Evolutionary conservation across 2,113 vertebrate genomes (phyloP).

Genomic region (Corvus hawaiiensis): DNA sequence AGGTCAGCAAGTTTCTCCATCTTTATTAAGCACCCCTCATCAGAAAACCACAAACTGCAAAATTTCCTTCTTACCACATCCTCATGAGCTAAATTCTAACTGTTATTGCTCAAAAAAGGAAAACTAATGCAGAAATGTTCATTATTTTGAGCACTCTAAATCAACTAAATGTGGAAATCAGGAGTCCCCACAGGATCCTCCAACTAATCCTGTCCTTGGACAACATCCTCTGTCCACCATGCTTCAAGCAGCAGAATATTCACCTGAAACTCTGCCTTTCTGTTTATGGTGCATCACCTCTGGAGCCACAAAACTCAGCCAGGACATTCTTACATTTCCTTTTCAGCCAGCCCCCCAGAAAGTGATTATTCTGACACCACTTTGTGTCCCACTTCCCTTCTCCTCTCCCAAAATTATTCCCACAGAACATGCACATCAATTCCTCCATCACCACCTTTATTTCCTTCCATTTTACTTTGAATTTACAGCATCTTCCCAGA

Average conservation of each 20-base stretch:
- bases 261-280: background rate
- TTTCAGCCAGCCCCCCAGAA: background rate
- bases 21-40: background rate
- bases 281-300: background rate
- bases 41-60: slow-evolving; percentile 11
- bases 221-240: rapidly evolving
- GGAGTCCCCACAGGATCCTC: background rate
- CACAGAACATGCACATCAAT: background rate
- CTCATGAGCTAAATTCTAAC: background rate
- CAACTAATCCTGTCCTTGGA: no score
- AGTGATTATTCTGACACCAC: background rate
- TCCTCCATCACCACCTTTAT: background rate
- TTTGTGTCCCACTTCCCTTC: background rate
- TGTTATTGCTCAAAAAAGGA: background rate
- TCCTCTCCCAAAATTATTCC: background rate
- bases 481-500: background rate
- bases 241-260: background rate
- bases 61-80: background rate
- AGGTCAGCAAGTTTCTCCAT: background rate
- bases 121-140: background rate
- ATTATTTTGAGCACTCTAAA: background rate
- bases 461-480: background rate
- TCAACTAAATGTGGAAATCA: background rate
- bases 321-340: background rate
- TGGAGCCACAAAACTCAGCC: background rate